These are phyloP conservation scores for Colostygia pectinataria DNA, from an alignment of 2,888 invertebrate genomes.

Conservation along the genomic window DNA sequence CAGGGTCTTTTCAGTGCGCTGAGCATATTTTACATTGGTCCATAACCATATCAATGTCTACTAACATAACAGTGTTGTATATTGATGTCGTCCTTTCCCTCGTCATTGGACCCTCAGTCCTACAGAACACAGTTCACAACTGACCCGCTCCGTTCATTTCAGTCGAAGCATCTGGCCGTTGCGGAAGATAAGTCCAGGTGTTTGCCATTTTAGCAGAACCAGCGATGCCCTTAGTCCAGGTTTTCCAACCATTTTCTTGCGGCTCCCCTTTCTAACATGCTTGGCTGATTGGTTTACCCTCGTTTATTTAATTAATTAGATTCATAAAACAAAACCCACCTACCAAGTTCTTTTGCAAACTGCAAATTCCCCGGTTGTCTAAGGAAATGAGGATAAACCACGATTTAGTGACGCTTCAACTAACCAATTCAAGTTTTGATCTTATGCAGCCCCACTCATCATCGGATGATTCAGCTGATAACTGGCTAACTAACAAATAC, in stretches of 20 bases:
- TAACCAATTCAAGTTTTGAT: slow-evolving; percentile 46
- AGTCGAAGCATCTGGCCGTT: slow-evolving; percentile 78
- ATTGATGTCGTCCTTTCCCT: slow-evolving; percentile 40
- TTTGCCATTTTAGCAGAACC: slow-evolving; percentile 62
- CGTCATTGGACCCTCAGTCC: slow-evolving; percentile 21
- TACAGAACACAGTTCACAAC: slow-evolving; percentile 26
- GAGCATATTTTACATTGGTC: slow-evolving; percentile 19
- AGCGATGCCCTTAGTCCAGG: slow-evolving; percentile 58
- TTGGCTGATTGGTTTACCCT: slow-evolving; percentile 27
- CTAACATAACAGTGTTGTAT: slow-evolving; percentile 35
- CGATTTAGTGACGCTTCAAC: slow-evolving; percentile 65
- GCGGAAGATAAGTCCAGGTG: slow-evolving; percentile 55
- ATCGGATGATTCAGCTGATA: slow-evolving; percentile 14
- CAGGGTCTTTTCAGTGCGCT: slow-evolving; percentile 11
- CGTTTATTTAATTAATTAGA: slow-evolving; percentile 9
- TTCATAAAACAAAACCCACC: too few relatives aligned
- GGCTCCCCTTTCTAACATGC: slow-evolving; percentile 47
- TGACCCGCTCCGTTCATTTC: slow-evolving; percentile 72
- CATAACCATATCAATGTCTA: slow-evolving; percentile 27
- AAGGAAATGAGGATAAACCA: slow-evolving; percentile 16
- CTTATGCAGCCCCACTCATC: slow-evolving; percentile 15
- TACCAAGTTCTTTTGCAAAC: too few relatives aligned
- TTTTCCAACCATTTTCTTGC: slow-evolving; percentile 67
- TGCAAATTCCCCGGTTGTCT: background rate
- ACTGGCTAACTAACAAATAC: slow-evolving; percentile 14